phyloP scores from a whole-genome alignment of 2,888 invertebrate genomes.

The Scaptomyza parva region DNA sequence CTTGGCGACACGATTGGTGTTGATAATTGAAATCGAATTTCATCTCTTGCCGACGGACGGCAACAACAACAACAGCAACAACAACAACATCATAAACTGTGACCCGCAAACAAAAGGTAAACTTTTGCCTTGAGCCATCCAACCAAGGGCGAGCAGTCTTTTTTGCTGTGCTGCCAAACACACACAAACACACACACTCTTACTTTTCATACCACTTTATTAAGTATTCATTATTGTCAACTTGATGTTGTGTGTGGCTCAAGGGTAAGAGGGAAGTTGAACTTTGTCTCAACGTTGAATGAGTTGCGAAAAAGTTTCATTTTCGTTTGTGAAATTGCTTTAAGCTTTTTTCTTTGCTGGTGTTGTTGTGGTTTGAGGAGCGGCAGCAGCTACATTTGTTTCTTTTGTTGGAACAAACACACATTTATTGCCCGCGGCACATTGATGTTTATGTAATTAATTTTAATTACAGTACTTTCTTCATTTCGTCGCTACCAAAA shows the following conservation, averaged over 20 bases:
- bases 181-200: not conserved
- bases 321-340: conserved; percentile 45
- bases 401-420: no score
- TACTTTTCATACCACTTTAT: conserved; percentile 71
- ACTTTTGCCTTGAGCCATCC: conserved; percentile 58
- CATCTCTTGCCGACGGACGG: conserved; percentile 5
- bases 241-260: conserved; percentile 49
- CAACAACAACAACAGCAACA: conserved; percentile 20
- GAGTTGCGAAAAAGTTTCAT: no score
- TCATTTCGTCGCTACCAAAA: conserved; percentile 34
- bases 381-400: conserved; percentile 36
- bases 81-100: conserved; percentile 2
- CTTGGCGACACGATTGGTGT: conserved; percentile 53
- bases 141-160: conserved; percentile 21
- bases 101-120: conserved; percentile 67
- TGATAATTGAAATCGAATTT: conserved; percentile 73
- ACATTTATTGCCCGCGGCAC: conserved; percentile 73
- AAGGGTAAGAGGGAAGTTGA: conserved; percentile 1
- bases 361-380: conserved; percentile 55
- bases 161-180: conserved; percentile 48
- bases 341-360: no score
- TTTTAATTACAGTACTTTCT: conserved; percentile 69
- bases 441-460: conserved; percentile 76
- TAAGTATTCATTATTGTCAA: conserved; percentile 79
- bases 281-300: conserved; percentile 9